Evolutionary conservation across 1,140 invertebrate species (phyloP), one percentile per base, ranked within the genome.

Genomic region (Aphis gossypii): DNA sequence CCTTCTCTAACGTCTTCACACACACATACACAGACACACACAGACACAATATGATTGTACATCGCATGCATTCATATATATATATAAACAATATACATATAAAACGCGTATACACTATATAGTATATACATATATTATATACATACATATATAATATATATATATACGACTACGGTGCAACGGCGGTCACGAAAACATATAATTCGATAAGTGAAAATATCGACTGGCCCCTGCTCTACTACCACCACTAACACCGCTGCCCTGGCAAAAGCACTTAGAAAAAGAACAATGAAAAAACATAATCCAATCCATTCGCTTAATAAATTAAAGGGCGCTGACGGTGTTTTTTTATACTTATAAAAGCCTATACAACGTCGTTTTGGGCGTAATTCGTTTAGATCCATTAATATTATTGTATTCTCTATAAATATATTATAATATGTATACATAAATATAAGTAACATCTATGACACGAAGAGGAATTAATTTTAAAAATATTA

Each of bases 161-260:
- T 87, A 87, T 48, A 87, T 48, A 87, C 4, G 5, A 89, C 51
- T 89, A 89, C 89, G 38, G 54, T 25, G 38, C 89, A 56, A 90
- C 89, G 54, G 38, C 56, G 89, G 89, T 90, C 89, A 90, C 89
- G 89, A 90, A 90, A 90, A 90, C 89, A 90, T 90, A 90, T 90
- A 90, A 90, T 90, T 90, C 89, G 89, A 90, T 90, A 90, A 90
- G 89, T 90, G 89, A 90, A 90, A 90, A 90, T 90, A 90, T 90
- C 89, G 89, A 90, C 89, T 90, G 89, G 25, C 25, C 89, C 56
- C 89, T 68, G 41, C 88, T 30, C 30, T 89, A 35, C 46, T n/a
- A 51, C 87, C 35, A 56, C 48, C 25, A 38, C 87, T 41, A 25
- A 23, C 38, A 44, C 89, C 54, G 25, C 38, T 44, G 54, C 38